Percentiles rank a stretch among this genome's conserved stretches.
These are phyloP conservation scores for Ligdia adustata DNA, from an alignment of 2,888 invertebrate species.

Conservation along the genomic window DNA sequence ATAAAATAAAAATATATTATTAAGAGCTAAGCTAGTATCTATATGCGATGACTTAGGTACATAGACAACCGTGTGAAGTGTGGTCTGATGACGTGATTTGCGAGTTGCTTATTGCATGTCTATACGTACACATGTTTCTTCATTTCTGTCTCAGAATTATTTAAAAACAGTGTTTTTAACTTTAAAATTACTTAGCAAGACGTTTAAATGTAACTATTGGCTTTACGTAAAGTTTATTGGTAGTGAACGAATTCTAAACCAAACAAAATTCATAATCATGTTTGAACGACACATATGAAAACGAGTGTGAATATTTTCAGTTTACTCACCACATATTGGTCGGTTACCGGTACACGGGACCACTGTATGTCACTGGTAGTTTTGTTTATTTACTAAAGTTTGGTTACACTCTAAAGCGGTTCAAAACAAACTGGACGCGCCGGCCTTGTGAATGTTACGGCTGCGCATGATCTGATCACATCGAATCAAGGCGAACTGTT, in stretches of 20 bases:
- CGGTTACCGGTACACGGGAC: neutral
- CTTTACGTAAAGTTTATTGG: too few relatives aligned
- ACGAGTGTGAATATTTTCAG: neutral
- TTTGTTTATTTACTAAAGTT: conserved; percentile 9
- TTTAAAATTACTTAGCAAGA: too few relatives aligned
- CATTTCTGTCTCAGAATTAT: neutral
- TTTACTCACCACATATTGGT: conserved; percentile 47
- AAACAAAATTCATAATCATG: too few relatives aligned
- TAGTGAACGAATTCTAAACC: too few relatives aligned
- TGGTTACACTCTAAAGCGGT: conserved; percentile 18
- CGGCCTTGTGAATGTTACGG: conserved; percentile 31
- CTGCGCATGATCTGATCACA: conserved; percentile 42
- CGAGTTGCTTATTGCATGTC: conserved; percentile 1
- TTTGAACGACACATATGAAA: too few relatives aligned
- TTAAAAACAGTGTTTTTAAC: neutral
- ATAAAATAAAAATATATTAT: too few relatives aligned
- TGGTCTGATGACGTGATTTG: conserved; percentile 9
- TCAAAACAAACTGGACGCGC: conserved; percentile 30
- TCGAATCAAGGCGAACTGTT: conserved; percentile 46
- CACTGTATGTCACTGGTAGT: neutral
- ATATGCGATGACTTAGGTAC: neutral
- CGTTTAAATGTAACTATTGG: too few relatives aligned
- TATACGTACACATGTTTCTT: neutral
- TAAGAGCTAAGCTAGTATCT: too few relatives aligned
- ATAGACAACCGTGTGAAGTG: neutral